These are phyloP conservation scores for Coelopa pilipes DNA, from an alignment of 2,888 invertebrate species.

Conservation along the genomic window DNA sequence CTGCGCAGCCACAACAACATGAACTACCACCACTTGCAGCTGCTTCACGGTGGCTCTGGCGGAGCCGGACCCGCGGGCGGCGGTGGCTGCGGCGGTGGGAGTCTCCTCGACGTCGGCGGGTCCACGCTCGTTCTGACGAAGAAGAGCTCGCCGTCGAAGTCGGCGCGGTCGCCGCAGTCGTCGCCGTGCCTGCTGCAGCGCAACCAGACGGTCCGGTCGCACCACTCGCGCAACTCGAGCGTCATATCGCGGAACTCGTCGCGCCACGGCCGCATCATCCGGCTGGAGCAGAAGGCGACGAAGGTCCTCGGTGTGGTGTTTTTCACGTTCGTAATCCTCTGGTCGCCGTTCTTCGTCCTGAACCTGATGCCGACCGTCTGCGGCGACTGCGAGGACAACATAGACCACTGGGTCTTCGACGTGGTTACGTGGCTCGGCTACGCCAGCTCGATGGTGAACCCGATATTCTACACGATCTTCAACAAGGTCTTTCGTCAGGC, in stretches of 20 bases:
- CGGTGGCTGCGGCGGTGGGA: constrained; percentile 28
- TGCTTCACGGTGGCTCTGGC: too few relatives aligned
- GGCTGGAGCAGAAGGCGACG: constrained; percentile 94
- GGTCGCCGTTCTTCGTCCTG: constrained; percentile 95
- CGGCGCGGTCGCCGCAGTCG: constrained; percentile 69
- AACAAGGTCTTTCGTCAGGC: constrained; percentile 93
- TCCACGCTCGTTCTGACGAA: constrained; percentile 23
- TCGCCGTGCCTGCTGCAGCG: constrained; percentile 70
- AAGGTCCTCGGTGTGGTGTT: constrained; percentile 95
- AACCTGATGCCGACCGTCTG: constrained; percentile 89
- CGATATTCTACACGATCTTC: constrained; percentile 95
- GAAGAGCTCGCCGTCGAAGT: constrained; percentile 67
- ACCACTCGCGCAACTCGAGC: constrained; percentile 83
- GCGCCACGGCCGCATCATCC: constrained; percentile 83
- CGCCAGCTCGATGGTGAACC: constrained; percentile 94
- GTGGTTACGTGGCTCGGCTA: constrained; percentile 94
- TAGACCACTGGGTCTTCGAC: constrained; percentile 84
- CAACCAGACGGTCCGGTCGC: constrained; percentile 73
- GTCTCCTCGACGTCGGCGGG: constrained; percentile 31
- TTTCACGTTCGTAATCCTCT: constrained; percentile 92
- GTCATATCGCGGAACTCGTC: constrained; percentile 84
- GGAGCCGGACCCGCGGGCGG: constrained; percentile 18
- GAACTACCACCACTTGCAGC: constrained; percentile 48
- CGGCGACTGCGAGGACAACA: constrained; percentile 79
- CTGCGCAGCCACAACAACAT: constrained; percentile 69